phyloP scores from a whole-genome alignment of 2,797 vertebrate species.

The Mallotus villosus region DNA sequence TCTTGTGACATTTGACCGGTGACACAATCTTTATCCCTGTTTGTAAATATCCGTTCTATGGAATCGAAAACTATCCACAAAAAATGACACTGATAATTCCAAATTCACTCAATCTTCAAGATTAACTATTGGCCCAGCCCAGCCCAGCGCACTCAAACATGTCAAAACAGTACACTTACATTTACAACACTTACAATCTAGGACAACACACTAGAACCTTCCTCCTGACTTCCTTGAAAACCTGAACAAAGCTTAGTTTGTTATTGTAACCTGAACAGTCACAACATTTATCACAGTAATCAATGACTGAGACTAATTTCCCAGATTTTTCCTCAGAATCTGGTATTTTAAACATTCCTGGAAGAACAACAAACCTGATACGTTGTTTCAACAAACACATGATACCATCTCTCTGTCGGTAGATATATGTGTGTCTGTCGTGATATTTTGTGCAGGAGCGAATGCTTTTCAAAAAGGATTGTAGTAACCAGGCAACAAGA shows the following conservation, averaged over 20 bases:
- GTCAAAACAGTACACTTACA: not conserved
- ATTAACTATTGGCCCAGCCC: too few species aligned
- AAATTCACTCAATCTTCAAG: too few species aligned
- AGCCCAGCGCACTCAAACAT: not conserved
- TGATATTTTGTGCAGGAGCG: constrained; percentile 72
- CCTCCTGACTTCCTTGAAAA: not conserved
- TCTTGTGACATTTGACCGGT: too few species aligned
- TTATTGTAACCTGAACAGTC: not conserved
- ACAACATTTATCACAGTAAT: not conserved
- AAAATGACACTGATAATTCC: too few species aligned
- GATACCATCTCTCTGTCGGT: not conserved
- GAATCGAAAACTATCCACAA: too few species aligned
- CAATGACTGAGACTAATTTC: constrained; percentile 4
- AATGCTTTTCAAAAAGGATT: constrained; percentile 72
- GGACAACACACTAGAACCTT: not conserved
- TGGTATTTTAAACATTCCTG: not conserved
- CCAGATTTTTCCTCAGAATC: constrained; percentile 1
- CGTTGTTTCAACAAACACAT: constrained; percentile 46
- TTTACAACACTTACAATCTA: not conserved
- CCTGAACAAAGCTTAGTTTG: not conserved
- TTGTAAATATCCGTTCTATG: too few species aligned
- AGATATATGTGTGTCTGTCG: constrained; percentile 68
- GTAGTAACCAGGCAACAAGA: constrained; percentile 81
- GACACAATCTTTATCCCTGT: too few species aligned
- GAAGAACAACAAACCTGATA: constrained; percentile 28